Evolutionary conservation across 1,140 invertebrate genomes (phyloP).

Genomic region (Anthonomus grandis): DNA sequence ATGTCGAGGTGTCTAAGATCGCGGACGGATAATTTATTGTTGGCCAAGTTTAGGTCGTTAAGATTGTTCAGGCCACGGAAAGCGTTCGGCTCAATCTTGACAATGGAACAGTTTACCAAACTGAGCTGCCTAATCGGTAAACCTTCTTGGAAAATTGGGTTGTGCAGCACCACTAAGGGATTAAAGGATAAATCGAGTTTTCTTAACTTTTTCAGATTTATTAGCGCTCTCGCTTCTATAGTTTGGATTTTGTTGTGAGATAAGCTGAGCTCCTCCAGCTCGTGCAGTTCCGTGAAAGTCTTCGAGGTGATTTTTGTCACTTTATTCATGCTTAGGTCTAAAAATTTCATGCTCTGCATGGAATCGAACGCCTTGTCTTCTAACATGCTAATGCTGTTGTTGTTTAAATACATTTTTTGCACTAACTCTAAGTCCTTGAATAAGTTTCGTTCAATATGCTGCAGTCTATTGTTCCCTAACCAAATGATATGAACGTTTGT

Average conservation of each 20-base stretch:
- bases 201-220: slow-evolving; percentile 57
- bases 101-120: slow-evolving; percentile 60
- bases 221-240: slow-evolving; percentile 59
- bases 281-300: slow-evolving; percentile 67
- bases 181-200: slow-evolving; percentile 64
- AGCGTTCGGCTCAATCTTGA: slow-evolving; percentile 59
- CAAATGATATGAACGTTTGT: slow-evolving; percentile 81
- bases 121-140: slow-evolving; percentile 58
- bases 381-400: slow-evolving; percentile 77
- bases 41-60: slow-evolving; percentile 66
- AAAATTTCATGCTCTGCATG: slow-evolving; percentile 70
- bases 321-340: slow-evolving; percentile 76
- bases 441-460: slow-evolving; percentile 65
- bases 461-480: slow-evolving; percentile 78
- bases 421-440: slow-evolving; percentile 73
- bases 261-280: slow-evolving; percentile 65
- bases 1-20: slow-evolving; percentile 68
- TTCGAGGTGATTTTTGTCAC: slow-evolving; percentile 61
- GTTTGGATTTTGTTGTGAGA: slow-evolving; percentile 56
- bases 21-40: slow-evolving; percentile 66
- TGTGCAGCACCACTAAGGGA: slow-evolving; percentile 53
- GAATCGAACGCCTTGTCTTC: slow-evolving; percentile 75
- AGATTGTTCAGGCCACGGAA: slow-evolving; percentile 64
- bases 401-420: slow-evolving; percentile 75
- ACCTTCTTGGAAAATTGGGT: slow-evolving; percentile 59